Conservation (phyloP, 2,113 vertebrate genomes). For the Leucopsar rothschildi region DNA sequence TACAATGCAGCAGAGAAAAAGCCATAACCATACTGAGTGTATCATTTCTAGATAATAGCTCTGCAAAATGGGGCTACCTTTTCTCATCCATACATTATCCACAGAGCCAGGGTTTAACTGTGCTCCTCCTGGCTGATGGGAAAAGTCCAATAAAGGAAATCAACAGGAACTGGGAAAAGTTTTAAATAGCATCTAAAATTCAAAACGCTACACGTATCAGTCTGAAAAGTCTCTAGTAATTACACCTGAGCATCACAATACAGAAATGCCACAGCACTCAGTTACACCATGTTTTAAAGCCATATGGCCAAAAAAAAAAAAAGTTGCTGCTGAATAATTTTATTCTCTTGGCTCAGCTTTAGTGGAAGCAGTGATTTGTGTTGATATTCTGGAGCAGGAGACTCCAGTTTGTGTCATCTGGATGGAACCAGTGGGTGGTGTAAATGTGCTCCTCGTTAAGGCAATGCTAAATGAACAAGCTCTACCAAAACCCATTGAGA, state of each 20-base stretch:
- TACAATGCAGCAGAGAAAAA: not conserved
- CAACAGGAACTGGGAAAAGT: not conserved
- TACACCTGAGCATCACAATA: not conserved
- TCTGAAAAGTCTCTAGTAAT: not conserved
- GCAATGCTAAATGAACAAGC: not conserved
- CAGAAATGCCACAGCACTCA: not conserved
- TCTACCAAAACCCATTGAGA: not conserved
- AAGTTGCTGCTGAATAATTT: not conserved
- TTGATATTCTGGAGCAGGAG: not conserved
- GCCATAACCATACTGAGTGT: not conserved
- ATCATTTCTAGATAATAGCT: not conserved
- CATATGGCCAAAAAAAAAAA: not conserved
- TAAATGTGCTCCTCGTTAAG: not conserved
- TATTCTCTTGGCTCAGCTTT: not conserved
- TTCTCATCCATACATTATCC: not conserved
- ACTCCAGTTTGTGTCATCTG: not conserved
- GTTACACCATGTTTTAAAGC: not conserved
- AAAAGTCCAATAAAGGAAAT: not conserved
- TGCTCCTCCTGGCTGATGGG: not conserved
- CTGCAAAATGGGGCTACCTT: not conserved
- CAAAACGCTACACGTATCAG: not conserved
- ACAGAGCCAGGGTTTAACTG: not conserved
- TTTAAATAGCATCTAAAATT: slow-evolving; percentile 15
- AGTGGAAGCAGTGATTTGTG: not conserved
- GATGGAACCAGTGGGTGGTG: not conserved